phyloP scores from a whole-genome alignment of 2,797 vertebrate genomes.

The Sandelia bainsii region DNA sequence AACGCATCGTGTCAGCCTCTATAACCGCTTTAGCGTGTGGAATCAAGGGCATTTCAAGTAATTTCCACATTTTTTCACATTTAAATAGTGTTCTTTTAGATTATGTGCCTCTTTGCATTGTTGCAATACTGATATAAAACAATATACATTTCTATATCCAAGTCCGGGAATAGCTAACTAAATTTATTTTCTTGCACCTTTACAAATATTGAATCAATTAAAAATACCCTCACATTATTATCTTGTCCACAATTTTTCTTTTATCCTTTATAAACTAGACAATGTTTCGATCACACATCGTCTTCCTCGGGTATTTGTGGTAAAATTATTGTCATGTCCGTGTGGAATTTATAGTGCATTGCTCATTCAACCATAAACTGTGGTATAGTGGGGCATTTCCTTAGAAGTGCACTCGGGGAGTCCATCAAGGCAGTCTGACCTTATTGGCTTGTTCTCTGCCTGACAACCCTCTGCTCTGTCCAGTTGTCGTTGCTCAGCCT shows the following conservation, averaged over 20 bases:
- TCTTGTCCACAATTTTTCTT: not conserved
- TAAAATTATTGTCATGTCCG: too few species aligned
- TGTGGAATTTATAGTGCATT: constrained; percentile 2
- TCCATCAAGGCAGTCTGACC: constrained; percentile 24
- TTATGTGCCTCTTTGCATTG: not conserved
- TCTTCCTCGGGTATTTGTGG: too few species aligned
- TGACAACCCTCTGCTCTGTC: constrained; percentile 11
- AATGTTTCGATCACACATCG: too few species aligned
- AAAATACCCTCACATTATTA: not conserved
- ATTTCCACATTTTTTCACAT: not conserved
- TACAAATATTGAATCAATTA: not conserved
- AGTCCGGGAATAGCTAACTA: not conserved
- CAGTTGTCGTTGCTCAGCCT: constrained; percentile 11
- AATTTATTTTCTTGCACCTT: not conserved
- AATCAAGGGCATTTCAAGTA: not conserved
- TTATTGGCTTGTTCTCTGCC: constrained; percentile 20
- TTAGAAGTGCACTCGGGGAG: constrained; percentile 7
- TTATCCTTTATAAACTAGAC: not conserved
- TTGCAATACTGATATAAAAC: too few species aligned
- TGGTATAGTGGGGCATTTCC: constrained; percentile 31
- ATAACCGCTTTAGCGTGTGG: not conserved
- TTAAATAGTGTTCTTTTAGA: not conserved
- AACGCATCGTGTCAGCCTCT: not conserved
- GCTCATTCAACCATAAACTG: constrained; percentile 13
- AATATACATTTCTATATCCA: not conserved